Evolutionary conservation across 2,888 invertebrate species (phyloP), one percentile per base, ranked within the genome.

Genomic region (Galerucella calmariensis): DNA sequence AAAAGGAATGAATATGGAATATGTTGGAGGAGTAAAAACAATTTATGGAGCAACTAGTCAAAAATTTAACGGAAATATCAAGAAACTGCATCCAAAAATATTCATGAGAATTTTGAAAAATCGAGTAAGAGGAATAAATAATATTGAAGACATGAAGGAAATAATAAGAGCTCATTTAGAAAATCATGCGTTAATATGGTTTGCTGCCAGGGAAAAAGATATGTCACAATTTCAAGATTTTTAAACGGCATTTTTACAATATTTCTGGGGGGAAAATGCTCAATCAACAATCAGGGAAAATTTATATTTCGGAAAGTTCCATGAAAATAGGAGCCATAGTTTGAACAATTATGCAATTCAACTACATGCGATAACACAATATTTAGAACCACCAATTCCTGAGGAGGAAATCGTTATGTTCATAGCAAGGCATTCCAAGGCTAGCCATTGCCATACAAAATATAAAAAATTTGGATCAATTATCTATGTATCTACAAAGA

Each of bases 361-460:
- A 16, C 56, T 56, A 56, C 56, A 56, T 56, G 56, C 56, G n/a
- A n/a, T 56, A 10, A 56, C 56, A 16, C 56, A 56, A 56, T 56
- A 56, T 56, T 56, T 56, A 5, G n/a, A 56, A 56, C 56, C 56
- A 56, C 56, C 56, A 56, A 56, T 56, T 56, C 56, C 56, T 56
- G 56, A 56, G 16, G n/a, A 56, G n/a, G 56, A 56, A 16, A 56
- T 56, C 2, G 56, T 56, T 16, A 56, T 16, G 16, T 56, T 56
- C 16, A 56, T 56, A 56, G 56, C 56, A 16, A 56, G 56, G 16
- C 56, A 56, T 56, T 56, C 8, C 56, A 56, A 56, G 16, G n/a
- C 56, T 5, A 12, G 8, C 8, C 8, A 11, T 6, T 8, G 11
- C 8, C 11, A 56, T 6, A 9, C 56, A 8, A 27, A 27, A 27